Evolutionary conservation across 2,113 vertebrate species (phyloP), one percentile per base, ranked within the genome.

Genomic region (Micromys minutus): DNA sequence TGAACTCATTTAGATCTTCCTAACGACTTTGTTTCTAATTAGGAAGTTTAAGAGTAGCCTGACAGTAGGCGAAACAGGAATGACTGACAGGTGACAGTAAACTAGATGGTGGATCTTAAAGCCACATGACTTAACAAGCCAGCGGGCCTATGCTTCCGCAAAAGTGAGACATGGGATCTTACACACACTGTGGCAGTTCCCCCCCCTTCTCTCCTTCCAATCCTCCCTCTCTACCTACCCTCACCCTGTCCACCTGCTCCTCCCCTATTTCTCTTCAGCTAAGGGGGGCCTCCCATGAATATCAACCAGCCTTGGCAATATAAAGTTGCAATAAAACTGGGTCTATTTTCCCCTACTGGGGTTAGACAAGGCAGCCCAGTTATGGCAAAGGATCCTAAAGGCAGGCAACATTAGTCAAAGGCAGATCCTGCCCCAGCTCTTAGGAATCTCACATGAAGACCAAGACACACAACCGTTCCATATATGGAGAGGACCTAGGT

Each of bases 1-100:
- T 90, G 4, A 63, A 24, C 79, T 42, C 15, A 76, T 13, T 91
- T 26, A 45, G 16, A 59, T 67, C 13, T 86, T 86, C 5, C 47
- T 42, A 91, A 52, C 29, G 76, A 76, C 34, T 86, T 93, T 81
- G 55, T 75, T 97, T 96, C 61, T 94, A 83, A 67, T 19, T 74
- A 31, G 88, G 87, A 79, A 95, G 87, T 87, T 39, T 77, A 19
- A 0, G 94, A 89, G 42, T 47, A 93, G 1, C 39, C 29, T 81
- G 24, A 72, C 61, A 50, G 17, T 52, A 89, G 29, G 36, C 61
- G 36, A 72, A 29, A 7, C 21, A 17, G 52, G 29, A 90, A 29
- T 5, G 4, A 39, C 36, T 87, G 87, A 55, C 3, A 63, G 42
- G 34, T 42, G n/a, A 89, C 87, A 36, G 26, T 11, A 69, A 72